These are phyloP conservation scores for Regulus satrapa DNA, from an alignment of 2,113 vertebrate species.

Conservation along the genomic window DNA sequence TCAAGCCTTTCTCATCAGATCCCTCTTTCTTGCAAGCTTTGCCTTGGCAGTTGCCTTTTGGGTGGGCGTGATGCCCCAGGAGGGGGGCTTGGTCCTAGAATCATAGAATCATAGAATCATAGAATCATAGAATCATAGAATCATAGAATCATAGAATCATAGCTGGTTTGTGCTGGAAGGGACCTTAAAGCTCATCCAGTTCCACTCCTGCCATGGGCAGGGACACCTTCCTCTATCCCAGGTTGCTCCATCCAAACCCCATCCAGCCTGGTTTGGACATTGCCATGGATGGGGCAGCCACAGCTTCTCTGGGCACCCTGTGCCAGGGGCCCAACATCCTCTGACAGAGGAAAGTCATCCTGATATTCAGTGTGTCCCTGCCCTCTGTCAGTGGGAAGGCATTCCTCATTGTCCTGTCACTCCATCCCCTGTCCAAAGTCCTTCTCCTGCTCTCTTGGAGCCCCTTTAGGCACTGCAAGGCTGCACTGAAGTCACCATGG, in stretches of 20 bases:
- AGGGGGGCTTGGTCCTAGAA: not conserved
- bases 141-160: not conserved
- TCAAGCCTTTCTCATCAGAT: not conserved
- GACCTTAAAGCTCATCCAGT: not conserved
- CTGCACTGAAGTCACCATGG: not conserved
- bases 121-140: too few relatives aligned
- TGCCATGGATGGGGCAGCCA: not conserved
- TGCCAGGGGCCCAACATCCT: not conserved
- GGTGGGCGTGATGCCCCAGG: not conserved
- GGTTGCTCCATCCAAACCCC: accelerated
- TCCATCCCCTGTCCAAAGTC: not conserved
- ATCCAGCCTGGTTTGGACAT: accelerated
- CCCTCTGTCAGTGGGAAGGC: not conserved
- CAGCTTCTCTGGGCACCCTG: not conserved
- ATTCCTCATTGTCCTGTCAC: not conserved
- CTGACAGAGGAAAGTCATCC: not conserved
- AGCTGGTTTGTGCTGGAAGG: not conserved
- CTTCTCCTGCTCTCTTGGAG: not conserved
- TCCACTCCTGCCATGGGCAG: not conserved
- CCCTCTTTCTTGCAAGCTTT: not conserved
- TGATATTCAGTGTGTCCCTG: not conserved
- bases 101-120: not conserved
- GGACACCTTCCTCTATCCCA: accelerated
- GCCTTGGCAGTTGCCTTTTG: not conserved
- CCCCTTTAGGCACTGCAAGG: not conserved